Base-by-base conservation (phyloP, 2,797 vertebrate species). In the Hydrocynus forskahlii region DNA sequence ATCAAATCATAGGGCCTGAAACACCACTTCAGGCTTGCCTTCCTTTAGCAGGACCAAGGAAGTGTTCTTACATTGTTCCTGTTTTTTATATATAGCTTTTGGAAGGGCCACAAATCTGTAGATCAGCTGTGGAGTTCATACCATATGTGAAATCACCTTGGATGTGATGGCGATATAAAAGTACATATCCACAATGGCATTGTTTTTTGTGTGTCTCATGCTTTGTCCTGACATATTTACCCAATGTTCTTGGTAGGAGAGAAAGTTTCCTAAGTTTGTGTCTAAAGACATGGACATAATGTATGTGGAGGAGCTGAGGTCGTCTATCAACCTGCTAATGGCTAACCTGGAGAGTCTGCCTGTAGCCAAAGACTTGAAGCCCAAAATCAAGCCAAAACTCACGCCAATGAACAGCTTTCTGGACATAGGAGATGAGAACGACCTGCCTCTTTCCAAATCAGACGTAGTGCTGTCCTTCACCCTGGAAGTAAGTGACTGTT, bases 311-410 rank as follows among this genome's bases (percentile, higher is more conserved):
- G 97, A 99, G 91, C 81, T 99, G 81, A 92, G 96, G 1, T 97
- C 97, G 3, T 96, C 97, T 0, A 95, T 99, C 87, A 98, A 97
- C 92, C 93, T 98, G 79, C 93, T 99, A 40, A 98, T 99, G 97
- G 96, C 96, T 62, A 99, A 99, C 90, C 92, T 99, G 92, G 97
- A 99, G 92, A 98, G 97, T 87, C 96, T 98, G 78, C 97, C 98
- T 0, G 98, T 99, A 81, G 96, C 98, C 14, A 98, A 97, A 92
- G 97, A 99, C 90, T 96, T 97, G 90, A 98, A 97, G 83, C 92
- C 97, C 80, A 88, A 88, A 80, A 94, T 96, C 84, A 99, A 97
- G 88, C 94, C 98, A 77, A 99, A 99, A 76, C 94, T 97, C 79
- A 96, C 96, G 2, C 93, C 97, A 82, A 79, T 94, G 75, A 99